Base-by-base conservation (phyloP, 92 coral and sea anemone genomes). In the Zoanthus sansibaricus region DNA sequence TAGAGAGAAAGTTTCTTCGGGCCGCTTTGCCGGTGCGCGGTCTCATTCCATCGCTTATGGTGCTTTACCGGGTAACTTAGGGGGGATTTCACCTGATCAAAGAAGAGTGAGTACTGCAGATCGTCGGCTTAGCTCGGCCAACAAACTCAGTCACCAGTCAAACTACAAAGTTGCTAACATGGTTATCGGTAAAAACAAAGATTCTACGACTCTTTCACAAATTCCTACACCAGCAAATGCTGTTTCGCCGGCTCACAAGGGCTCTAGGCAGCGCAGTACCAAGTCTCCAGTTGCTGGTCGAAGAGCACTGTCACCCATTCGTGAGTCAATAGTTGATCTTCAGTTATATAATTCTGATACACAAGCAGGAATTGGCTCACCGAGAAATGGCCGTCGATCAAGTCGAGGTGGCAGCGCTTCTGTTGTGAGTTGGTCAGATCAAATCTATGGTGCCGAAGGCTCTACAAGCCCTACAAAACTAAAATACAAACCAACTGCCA, bases 351-450 rank as follows among this genome's bases (percentile, higher is more conserved):
- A 91, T 76, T 82, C 93, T 72, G 98, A 97, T 83, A 83, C 89
- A 25, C 96, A 95, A 46, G 98, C 94, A 58, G 92, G 93, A n/a
- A 71, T 92, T 45, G 87, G 85, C 12, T 80, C 93, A 13, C 86
- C 91, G 66, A 89, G 91, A 5, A 91, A 89, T 18, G 92, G 95
- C 3, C 82, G 95, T 62, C 94, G 99, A 33, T 71, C 91, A 54
- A 95, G 96, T 86, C 76, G 94, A 21, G 91, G 94, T 8, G 99
- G 98, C 3, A 97, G 98, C 61, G 98, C 88, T 14, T 86, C 92
- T 12, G 85, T 95, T 20, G 99, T 97, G 62, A 97, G 99, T 86
- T 97, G 99, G 99, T 97, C 99, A 33, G 99, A 97, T 72, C 99
- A 97, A 73, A 92, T 92, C 68, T 95, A 91, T 66, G 93, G 94